A percentile compares a stretch with the other conserved stretches of the same genome.
Evolutionary conservation across 2,113 vertebrate species (phyloP).

Genomic region (Ascaphus truei): DNA sequence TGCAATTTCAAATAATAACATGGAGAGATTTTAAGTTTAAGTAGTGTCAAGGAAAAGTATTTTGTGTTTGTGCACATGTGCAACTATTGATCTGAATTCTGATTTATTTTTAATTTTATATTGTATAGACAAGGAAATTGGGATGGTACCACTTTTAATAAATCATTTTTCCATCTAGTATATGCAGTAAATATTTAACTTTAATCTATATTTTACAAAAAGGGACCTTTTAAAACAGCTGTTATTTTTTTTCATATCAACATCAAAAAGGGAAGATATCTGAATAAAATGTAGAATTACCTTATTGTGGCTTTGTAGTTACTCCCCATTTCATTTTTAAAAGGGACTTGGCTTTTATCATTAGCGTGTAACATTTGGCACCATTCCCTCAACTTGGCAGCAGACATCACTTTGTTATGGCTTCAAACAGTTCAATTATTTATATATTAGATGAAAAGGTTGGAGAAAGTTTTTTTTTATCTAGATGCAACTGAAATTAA

Average conservation of each 20-base stretch:
- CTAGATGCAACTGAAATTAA: too few species aligned
- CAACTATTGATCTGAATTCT: too few species aligned
- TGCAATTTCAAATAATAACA: too few species aligned
- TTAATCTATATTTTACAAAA: background rate
- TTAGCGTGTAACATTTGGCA: background rate
- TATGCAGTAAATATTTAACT: too few species aligned
- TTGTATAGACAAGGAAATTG: too few species aligned
- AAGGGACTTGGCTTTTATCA: slow-evolving; percentile 20
- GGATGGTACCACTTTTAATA: too few species aligned
- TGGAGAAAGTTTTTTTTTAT: background rate
- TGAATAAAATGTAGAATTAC: background rate
- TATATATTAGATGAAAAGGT: background rate
- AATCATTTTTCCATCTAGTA: too few species aligned
- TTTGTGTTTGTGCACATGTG: too few species aligned
- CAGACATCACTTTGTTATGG: background rate
- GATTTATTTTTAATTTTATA: too few species aligned
- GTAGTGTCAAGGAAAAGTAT: too few species aligned
- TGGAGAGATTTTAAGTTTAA: too few species aligned
- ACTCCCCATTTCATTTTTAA: background rate
- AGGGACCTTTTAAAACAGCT: background rate
- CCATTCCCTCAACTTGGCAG: background rate
- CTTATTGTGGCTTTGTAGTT: slow-evolving; percentile 13
- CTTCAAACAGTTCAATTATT: slow-evolving; percentile 14
- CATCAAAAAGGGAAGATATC: slow-evolving; percentile 18
- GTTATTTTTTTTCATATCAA: background rate